Base-by-base conservation (phyloP, 2,113 vertebrate genomes). In the Pseudorectes ferrugineus region DNA sequence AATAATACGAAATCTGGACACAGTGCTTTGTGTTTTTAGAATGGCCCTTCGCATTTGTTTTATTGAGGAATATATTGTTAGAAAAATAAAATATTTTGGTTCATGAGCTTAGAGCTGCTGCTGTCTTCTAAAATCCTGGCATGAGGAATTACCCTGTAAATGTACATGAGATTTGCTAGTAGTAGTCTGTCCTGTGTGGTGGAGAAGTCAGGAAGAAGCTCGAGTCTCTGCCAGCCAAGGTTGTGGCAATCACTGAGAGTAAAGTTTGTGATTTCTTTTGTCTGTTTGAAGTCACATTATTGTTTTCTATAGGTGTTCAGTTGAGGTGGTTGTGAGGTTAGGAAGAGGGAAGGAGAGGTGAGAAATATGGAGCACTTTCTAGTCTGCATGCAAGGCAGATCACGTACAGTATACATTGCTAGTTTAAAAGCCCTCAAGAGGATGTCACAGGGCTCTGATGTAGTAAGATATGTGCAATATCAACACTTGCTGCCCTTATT, bases 371-470 rank as follows among this genome's bases (percentile, higher is more conserved):
- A 88, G 66, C 35, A 38, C 94, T 95, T 97, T 88, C 88, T 89
- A 54, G 84, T 61, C 58, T 93, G 84, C 57, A 67, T 89, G 93
- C 70, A 76, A 96, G 89, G 71, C 63, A 93, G 66, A 73, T 89
- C 45, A 68, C n/a, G 91, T 81, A 49, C 29, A 61, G 19, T 58
- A 38, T 62, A 61, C 5, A 6, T 29, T 76, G 45, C 68, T 92
- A 42, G 73, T 79, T 97, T 92, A 92, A 96, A 97, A 96, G 65
- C 78, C 91, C 65, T 87, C 25, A 15, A 79, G 92, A 96, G 79
- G 80, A 87, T 73, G 65, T 70, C 87, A 61, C 42, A 78, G 79
- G 72, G 75, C 46, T 95, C 72, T 92, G 77, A 79, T 72, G 54
- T 88, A 61, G 46, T 46, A 72, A 87, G 49, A 43, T 78, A 38